phyloP scores from a whole-genome alignment of 2,113 vertebrate genomes.

The Gopherus flavomarginatus region DNA sequence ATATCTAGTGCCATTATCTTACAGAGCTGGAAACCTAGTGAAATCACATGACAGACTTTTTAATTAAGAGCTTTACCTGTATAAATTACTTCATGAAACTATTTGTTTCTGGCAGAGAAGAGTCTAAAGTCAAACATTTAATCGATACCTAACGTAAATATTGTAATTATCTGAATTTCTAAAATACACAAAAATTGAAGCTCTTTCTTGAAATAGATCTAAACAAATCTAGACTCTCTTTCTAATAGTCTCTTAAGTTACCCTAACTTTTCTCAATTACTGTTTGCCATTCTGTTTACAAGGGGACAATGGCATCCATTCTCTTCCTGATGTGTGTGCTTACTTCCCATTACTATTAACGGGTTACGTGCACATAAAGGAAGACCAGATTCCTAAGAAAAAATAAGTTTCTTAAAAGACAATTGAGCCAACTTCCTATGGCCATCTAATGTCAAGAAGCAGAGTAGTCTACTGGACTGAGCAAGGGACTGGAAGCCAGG shows the following conservation, averaged over 20 bases:
- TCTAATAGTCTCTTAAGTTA: not conserved
- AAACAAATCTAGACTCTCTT: not conserved
- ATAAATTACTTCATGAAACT: not conserved
- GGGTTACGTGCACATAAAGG: not conserved
- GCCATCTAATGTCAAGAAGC: not conserved
- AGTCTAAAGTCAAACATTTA: not conserved
- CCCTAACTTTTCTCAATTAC: not conserved
- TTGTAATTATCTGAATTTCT: not conserved
- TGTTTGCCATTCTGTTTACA: not conserved
- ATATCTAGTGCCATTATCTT: not conserved
- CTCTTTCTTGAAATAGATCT: not conserved
- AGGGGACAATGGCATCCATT: not conserved
- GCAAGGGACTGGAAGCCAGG: not conserved
- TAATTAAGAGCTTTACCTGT: not conserved
- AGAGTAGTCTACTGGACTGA: not conserved
- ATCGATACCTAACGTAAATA: not conserved
- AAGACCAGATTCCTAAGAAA: not conserved
- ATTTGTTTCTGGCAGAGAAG: not conserved
- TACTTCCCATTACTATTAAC: not conserved
- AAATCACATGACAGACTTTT: not conserved
- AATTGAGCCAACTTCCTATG: not conserved
- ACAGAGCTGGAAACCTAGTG: not conserved
- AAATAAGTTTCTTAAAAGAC: not conserved
- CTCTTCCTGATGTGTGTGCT: not conserved
- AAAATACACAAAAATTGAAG: not conserved